Evolutionary conservation across 2,888 invertebrate species (phyloP).

Genomic region (Ectropis crepuscularia): DNA sequence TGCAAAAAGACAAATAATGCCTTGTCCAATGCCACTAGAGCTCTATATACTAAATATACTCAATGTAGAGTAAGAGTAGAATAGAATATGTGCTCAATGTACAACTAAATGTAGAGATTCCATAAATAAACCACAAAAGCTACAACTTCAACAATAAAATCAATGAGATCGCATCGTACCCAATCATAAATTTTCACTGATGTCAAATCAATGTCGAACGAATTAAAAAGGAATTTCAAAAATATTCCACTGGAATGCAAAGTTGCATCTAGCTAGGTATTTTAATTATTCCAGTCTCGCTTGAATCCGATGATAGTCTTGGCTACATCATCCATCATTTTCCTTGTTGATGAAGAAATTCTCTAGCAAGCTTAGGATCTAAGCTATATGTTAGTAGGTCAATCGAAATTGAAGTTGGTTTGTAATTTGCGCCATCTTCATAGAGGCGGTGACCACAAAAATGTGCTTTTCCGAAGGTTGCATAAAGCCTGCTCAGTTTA

Average conservation of each 20-base stretch:
- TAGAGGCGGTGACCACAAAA: constrained; percentile 75
- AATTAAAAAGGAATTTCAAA: constrained; percentile 1
- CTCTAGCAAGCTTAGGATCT: constrained; percentile 45
- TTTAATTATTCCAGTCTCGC: not conserved
- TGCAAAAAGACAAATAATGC: too few relatives aligned
- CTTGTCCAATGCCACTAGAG: too few relatives aligned
- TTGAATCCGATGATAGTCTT: not conserved
- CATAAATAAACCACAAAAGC: not conserved
- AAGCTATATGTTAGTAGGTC: constrained; percentile 62
- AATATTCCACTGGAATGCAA: not conserved
- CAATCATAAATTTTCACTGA: constrained; percentile 13
- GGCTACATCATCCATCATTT: constrained; percentile 8
- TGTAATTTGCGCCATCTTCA: constrained; percentile 71
- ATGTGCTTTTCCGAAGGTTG: constrained; percentile 81
- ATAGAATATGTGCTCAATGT: too few relatives aligned
- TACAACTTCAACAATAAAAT: not conserved
- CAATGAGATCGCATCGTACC: not conserved
- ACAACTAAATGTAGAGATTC: too few relatives aligned
- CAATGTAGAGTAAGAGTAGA: too few relatives aligned
- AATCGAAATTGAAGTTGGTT: constrained; percentile 49
- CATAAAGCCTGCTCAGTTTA: constrained; percentile 71
- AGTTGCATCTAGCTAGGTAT: not conserved
- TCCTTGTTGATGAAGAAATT: constrained; percentile 9
- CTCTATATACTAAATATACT: too few relatives aligned
- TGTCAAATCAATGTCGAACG: constrained; percentile 26